Base-by-base conservation (phyloP, 2,888 invertebrate species). In the Cerceris rybyensis region DNA sequence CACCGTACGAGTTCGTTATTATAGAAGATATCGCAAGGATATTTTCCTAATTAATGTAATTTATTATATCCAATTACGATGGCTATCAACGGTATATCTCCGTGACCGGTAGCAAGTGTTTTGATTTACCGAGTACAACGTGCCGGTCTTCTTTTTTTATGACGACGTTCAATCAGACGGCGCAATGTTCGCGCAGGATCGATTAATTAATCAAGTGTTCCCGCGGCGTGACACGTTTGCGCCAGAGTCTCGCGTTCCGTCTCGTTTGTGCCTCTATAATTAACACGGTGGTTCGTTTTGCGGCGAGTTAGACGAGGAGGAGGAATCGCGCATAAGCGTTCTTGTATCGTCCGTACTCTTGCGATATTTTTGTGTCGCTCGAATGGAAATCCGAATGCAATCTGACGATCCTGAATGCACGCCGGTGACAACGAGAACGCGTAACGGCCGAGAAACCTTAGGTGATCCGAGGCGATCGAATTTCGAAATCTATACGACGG, bases 361-460 rank as follows among this genome's bases (percentile, higher is more conserved):
- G 74, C 60, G 70, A 69, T 72, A 57, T 71, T 76, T 61, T 76
- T 75, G 69, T 57, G 71, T 69, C 69, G 75, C 64, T 74, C 76
- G 74, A 67, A 72, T 72, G 78, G 66, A 74, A 83, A 77, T 80
- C 63, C 71, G 58, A 73, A 77, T 58, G 80, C 83, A 78, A 84
- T 78, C 82, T 76, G 80, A 64, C 71, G 63, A 77, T 74, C 66
- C 60, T 16, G 58, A 28, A 4, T 28, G 28, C 28, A 28, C 28
- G 28, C 2, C 28, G 28, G 73, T 59, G 70, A 64, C 73, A 77
- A 67, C 66, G 77, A 76, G 75, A 78, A 81, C 67, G 72, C 65
- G 75, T 84, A 87, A 86, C 82, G 84, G 84, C 80, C 75, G 78
- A 55, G 89, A 89, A 88, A 88, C 86, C 89, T 80, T 88, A 89